phyloP scores from a whole-genome alignment of 2,797 vertebrate species.

The Xyrichtys novacula region DNA sequence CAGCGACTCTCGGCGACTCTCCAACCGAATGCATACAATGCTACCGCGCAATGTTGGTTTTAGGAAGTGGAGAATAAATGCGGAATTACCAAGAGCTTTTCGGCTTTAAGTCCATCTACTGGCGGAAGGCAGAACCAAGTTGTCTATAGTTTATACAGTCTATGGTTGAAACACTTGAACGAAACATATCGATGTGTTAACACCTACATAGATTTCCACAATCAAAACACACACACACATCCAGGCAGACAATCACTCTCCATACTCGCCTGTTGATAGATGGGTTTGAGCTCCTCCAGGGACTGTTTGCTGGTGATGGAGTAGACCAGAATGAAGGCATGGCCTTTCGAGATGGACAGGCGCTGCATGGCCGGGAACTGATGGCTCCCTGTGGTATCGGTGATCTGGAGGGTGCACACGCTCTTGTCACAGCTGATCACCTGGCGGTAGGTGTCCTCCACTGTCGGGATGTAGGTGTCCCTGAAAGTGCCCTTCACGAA shows the following conservation, averaged over 20 bases:
- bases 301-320: conserved; percentile 94
- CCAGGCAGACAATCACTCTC: too few species aligned
- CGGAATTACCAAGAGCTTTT: too few species aligned
- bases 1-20: too few species aligned
- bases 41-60: too few species aligned
- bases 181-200: too few species aligned
- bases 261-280: conserved; percentile 88
- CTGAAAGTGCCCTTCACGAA: conserved; percentile 97
- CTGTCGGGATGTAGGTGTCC: conserved; percentile 97
- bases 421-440: conserved; percentile 98
- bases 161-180: too few species aligned
- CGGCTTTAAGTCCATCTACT: too few species aligned
- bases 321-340: conserved; percentile 95
- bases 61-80: too few species aligned
- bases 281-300: conserved; percentile 93
- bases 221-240: conserved; percentile 8
- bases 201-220: too few species aligned
- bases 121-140: too few species aligned
- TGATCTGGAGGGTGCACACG: conserved; percentile 95
- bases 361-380: conserved; percentile 97
- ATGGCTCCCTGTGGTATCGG: conserved; percentile 94
- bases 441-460: conserved; percentile 98
- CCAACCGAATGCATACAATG: too few species aligned
- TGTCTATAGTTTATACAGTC: too few species aligned
- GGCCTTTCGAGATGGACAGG: conserved; percentile 95